These are phyloP conservation scores for Lithosia quadra DNA, from an alignment of 2,888 invertebrate species.

Conservation along the genomic window DNA sequence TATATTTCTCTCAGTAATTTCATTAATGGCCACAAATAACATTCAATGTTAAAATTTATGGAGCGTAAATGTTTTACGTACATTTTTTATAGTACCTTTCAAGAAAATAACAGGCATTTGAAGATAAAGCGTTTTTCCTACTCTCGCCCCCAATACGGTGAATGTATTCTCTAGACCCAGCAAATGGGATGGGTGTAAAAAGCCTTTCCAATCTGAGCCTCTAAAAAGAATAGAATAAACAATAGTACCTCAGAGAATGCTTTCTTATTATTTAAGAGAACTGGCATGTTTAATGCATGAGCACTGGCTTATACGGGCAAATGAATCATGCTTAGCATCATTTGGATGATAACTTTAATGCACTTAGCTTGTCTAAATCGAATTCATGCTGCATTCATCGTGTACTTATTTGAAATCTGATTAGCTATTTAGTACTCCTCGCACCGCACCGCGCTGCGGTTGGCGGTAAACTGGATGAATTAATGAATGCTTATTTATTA, in stretches of 20 bases:
- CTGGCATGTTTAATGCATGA: constrained; percentile 83
- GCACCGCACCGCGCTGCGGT: constrained; percentile 9
- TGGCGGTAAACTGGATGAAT: background rate
- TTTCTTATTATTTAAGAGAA: constrained; percentile 84
- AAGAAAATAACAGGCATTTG: constrained; percentile 79
- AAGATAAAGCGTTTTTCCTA: constrained; percentile 75
- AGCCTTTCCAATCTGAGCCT: constrained; percentile 83
- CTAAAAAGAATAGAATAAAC: constrained; percentile 81
- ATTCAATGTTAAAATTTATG: constrained; percentile 78
- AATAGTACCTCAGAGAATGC: constrained; percentile 76
- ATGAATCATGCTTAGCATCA: constrained; percentile 72
- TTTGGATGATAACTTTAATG: constrained; percentile 71
- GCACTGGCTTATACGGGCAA: constrained; percentile 73
- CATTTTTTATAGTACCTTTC: constrained; percentile 80
- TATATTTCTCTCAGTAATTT: constrained; percentile 66
- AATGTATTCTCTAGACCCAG: constrained; percentile 74
- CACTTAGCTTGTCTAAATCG: constrained; percentile 58
- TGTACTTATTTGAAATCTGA: constrained; percentile 32
- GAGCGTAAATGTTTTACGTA: constrained; percentile 77
- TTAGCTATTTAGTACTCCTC: constrained; percentile 12
- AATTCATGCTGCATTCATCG: constrained; percentile 33
- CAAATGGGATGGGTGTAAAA: constrained; percentile 78
- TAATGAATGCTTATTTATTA: constrained; percentile 8
- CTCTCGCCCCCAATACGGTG: constrained; percentile 67
- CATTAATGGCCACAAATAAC: constrained; percentile 75